phyloP scores from a whole-genome alignment of 2,113 vertebrate species.

The Notechis scutatus region DNA sequence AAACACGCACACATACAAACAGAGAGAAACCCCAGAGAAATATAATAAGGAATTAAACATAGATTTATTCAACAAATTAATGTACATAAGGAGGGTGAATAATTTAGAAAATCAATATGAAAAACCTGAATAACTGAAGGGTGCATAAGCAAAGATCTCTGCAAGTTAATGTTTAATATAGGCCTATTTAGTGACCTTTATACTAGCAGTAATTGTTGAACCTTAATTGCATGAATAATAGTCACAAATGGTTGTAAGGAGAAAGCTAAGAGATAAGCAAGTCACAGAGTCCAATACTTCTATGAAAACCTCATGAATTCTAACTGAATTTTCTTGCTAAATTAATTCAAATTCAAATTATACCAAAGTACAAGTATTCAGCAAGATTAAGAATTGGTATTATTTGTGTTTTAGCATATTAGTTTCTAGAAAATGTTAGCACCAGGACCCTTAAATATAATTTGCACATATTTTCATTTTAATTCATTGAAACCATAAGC shows the following conservation, averaged over 20 bases:
- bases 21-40: constrained; percentile 35
- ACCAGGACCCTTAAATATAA: not conserved
- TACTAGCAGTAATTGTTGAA: constrained; percentile 27
- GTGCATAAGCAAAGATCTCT: constrained; percentile 30
- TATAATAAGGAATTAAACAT: constrained; percentile 57
- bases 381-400: not conserved
- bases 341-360: not conserved
- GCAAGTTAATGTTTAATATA: constrained; percentile 51
- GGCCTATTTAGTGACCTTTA: constrained; percentile 40
- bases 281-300: not conserved
- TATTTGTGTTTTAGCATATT: not conserved
- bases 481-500: not conserved
- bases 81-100: constrained; percentile 51
- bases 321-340: constrained; percentile 18
- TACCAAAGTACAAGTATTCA: constrained; percentile 6
- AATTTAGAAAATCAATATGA: constrained; percentile 59
- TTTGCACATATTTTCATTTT: constrained; percentile 6
- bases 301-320: not conserved
- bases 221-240: constrained; percentile 33
- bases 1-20: not conserved
- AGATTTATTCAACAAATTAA: constrained; percentile 61
- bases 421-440: not conserved
- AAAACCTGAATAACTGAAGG: constrained; percentile 50
- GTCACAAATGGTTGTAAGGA: constrained; percentile 10
- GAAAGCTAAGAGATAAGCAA: not conserved